Evolutionary conservation across 2,888 invertebrate species (phyloP).

Genomic region (Meghimatium bilineatum): DNA sequence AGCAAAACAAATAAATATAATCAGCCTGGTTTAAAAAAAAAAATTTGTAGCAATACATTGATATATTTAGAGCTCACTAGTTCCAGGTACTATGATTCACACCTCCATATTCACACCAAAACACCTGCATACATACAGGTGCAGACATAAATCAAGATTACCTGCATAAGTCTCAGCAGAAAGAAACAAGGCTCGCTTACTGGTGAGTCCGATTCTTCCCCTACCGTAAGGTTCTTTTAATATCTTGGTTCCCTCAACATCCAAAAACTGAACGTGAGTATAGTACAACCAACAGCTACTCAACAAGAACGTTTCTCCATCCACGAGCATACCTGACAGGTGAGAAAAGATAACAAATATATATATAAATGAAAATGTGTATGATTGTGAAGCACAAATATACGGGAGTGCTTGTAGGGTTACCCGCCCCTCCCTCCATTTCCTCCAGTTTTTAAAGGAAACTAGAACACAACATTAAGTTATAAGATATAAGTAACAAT

Average conservation of each 20-base stretch:
- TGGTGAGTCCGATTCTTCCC: constrained; percentile 69
- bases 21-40: no score
- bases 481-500: no score
- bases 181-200: constrained; percentile 66
- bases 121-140: background rate
- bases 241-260: constrained; percentile 60
- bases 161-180: constrained; percentile 68
- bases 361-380: background rate
- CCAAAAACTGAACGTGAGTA: constrained; percentile 67
- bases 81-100: no score
- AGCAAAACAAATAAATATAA: no score
- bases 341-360: background rate
- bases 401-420: background rate
- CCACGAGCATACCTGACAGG: constrained; percentile 65
- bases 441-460: no score
- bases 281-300: constrained; percentile 70
- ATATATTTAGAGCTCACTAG: no score
- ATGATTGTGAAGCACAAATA: background rate
- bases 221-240: constrained; percentile 65
- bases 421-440: no score
- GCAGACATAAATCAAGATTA: constrained; percentile 35
- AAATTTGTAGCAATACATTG: no score
- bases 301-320: constrained; percentile 68
- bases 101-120: background rate
- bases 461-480: no score